phyloP scores from a whole-genome alignment of 2,113 vertebrate genomes.

The Telmatochromis sp. region DNA sequence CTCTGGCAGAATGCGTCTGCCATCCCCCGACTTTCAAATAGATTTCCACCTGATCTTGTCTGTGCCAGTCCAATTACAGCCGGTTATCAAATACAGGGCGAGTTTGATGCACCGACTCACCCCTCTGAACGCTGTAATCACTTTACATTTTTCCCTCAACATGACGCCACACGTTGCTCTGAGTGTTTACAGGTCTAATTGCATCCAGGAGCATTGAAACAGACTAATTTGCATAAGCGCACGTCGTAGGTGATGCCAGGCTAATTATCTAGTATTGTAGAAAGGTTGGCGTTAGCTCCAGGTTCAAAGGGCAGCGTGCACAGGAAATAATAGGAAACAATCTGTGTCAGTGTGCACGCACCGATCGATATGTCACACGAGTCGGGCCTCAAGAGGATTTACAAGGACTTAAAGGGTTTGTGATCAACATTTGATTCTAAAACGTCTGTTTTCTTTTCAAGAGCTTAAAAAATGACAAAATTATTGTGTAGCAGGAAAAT shows the following conservation, averaged over 20 bases:
- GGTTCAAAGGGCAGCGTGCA: not conserved
- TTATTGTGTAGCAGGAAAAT: not conserved
- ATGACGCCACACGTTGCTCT: not conserved
- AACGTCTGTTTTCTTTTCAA: not conserved
- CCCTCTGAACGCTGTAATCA: not conserved
- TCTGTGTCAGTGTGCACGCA: not conserved
- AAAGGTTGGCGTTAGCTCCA: not conserved
- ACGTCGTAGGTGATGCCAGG: not conserved
- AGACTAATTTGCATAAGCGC: not conserved
- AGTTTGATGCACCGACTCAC: not conserved
- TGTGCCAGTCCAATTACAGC: not conserved
- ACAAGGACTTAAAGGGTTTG: not conserved
- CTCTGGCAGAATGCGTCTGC: not conserved
- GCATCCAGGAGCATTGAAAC: not conserved
- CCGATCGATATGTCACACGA: not conserved
- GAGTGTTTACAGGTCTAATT: not conserved
- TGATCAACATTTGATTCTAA: not conserved
- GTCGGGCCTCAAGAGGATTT: not conserved
- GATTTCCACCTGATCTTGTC: not conserved
- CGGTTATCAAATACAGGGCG: not conserved
- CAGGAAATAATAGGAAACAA: not conserved
- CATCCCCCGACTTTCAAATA: not conserved
- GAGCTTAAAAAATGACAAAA: not conserved
- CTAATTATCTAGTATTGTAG: not conserved
- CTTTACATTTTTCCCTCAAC: not conserved